phyloP scores from a whole-genome alignment of 2,113 vertebrate genomes.

The Boulengeromyrus knoepffleri region DNA sequence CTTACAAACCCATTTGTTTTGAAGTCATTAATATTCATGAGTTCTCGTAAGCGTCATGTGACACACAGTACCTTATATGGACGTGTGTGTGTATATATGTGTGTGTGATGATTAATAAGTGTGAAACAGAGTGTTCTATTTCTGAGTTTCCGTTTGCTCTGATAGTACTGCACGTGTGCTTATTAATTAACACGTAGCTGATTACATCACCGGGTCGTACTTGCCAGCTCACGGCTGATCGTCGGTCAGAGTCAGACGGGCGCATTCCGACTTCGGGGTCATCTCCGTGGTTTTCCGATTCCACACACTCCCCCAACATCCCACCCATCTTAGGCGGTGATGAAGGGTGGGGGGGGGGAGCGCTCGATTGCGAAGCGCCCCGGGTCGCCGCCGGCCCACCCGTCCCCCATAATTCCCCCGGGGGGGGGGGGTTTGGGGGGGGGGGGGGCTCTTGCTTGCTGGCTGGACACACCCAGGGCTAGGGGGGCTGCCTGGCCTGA shows the following conservation, averaged over 20 bases:
- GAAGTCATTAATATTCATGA: neutral
- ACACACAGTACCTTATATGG: neutral
- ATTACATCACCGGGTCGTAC: slow-evolving; percentile 45
- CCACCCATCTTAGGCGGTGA: neutral
- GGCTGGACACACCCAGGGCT: slow-evolving; percentile 34
- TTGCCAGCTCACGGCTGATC: slow-evolving; percentile 53
- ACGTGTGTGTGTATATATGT: neutral
- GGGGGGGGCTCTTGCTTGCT: slow-evolving; percentile 16
- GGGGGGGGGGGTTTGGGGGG: neutral
- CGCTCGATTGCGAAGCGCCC: neutral
- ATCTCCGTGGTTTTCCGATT: neutral
- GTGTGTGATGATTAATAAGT: neutral
- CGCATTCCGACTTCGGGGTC: neutral
- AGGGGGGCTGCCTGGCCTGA: slow-evolving; percentile 46
- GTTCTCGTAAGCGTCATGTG: neutral
- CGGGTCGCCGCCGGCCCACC: neutral
- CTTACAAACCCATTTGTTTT: neutral
- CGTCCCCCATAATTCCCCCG: neutral
- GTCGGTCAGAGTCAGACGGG: slow-evolving; percentile 28
- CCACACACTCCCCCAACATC: neutral
- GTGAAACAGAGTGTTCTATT: slow-evolving; percentile 51
- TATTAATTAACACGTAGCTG: slow-evolving; percentile 61
- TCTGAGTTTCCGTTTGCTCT: slow-evolving; percentile 58
- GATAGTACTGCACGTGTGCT: slow-evolving; percentile 44
- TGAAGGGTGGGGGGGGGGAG: neutral